These are phyloP conservation scores for Merops nubicus DNA, from an alignment of 2,113 vertebrate species.

Conservation along the genomic window DNA sequence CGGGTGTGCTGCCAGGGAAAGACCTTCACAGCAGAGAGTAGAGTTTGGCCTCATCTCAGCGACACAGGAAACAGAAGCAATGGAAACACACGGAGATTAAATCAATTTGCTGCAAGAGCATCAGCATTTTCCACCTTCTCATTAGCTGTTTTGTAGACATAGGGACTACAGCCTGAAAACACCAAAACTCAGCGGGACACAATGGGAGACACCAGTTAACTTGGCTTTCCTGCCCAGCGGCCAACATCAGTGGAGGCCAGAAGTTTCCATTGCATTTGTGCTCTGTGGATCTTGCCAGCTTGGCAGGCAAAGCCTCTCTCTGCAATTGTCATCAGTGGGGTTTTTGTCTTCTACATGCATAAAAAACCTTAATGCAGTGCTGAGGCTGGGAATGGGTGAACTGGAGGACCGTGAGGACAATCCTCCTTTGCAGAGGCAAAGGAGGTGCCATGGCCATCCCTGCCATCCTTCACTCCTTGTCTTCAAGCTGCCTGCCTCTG, in stretches of 20 bases:
- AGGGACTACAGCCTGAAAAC: not conserved
- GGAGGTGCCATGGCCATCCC: not conserved
- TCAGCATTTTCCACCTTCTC: not conserved
- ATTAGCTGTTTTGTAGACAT: not conserved
- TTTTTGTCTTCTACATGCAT: not conserved
- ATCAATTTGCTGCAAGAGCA: not conserved
- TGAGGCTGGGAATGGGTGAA: not conserved
- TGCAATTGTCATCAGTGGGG: not conserved
- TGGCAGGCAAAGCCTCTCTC: not conserved
- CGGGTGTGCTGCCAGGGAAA: rapidly evolving
- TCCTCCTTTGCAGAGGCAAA: not conserved
- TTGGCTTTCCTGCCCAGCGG: not conserved
- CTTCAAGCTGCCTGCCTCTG: not conserved
- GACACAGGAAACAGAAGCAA: not conserved
- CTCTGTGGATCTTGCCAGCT: not conserved
- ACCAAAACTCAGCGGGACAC: not conserved
- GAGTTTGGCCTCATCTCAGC: not conserved
- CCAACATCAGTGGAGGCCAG: not conserved
- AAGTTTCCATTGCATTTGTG: not conserved
- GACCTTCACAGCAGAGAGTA: not conserved
- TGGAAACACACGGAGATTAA: not conserved
- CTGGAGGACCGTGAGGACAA: not conserved
- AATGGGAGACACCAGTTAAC: not conserved
- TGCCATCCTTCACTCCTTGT: not conserved
- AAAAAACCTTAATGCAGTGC: not conserved